Base-by-base conservation (phyloP, 1,140 invertebrate genomes). In the Ooceraea biroi region DNA sequence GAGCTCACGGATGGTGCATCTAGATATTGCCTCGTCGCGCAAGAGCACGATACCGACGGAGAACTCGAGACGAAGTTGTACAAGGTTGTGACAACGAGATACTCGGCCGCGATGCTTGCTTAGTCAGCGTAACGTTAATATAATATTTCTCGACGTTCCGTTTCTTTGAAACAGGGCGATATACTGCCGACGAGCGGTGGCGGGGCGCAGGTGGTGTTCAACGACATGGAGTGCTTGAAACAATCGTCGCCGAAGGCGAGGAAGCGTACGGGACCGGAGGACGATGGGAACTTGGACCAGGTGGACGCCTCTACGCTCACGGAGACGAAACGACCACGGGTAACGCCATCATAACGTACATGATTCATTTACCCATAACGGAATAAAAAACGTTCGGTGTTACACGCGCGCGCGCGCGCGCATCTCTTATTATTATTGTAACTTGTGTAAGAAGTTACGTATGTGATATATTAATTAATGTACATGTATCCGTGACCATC, bases 121-220 rank as follows among this genome's bases (percentile, higher is more conserved):
- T 77, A 36, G 7, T 36, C 36, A 52, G n/a, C n/a, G n/a, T n/a
- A n/a, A n/a, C n/a, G n/a, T 36, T 60, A 46, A 46, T 27, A 48
- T 14, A 41, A 76, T 12, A 36, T 41, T 57, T 71, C n/a, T 7
- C 11, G 57, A 60, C 10, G 60, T 66, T 86, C 48, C 71, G 30
- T 65, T 52, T 50, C 46, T 76, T 63, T 76, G 65, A 83, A 68
- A 73, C 88, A 97, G 96, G 98, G 97, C 58, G 97, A 99, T 93
- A 97, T 99, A 41, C 95, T 99, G 17, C 98, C 98, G 12, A 99
- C 99, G 0, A 96, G 96, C 82, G 97, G 97, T 17, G 99, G 99
- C 10, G 99, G 99, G 0, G 97, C 98, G 1, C 98, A 99, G 91
- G 98, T 99, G 0, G 96, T 99, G 30, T 99, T 99, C 90, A 98